Conservation (phyloP, 2,113 vertebrate species). For the Larimichthys polyactis region DNA sequence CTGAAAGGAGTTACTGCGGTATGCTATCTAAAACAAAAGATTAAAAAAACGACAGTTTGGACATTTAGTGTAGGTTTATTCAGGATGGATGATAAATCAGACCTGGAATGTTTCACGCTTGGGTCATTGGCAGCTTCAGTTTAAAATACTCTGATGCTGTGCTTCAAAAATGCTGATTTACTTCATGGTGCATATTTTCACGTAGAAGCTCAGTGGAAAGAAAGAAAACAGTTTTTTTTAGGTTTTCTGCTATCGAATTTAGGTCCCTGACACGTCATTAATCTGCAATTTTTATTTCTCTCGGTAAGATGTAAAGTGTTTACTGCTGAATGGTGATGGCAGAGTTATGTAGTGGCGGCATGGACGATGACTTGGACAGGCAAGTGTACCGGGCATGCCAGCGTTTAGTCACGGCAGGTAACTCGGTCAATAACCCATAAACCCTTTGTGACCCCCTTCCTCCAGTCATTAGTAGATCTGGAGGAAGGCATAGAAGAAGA, state of each 20-base stretch:
- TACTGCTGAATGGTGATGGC: conserved; percentile 20
- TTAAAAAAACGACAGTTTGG: too few species aligned
- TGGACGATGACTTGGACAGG: not conserved
- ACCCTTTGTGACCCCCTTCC: not conserved
- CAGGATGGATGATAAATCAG: not conserved
- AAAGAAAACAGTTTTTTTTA: not conserved
- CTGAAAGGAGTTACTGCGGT: too few species aligned
- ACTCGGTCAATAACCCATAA: conserved; percentile 53
- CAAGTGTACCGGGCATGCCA: not conserved
- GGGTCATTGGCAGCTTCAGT: not conserved
- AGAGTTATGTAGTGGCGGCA: not conserved
- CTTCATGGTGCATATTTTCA: not conserved
- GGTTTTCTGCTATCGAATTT: not conserved
- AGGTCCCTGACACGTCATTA: not conserved
- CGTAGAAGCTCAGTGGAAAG: not conserved
- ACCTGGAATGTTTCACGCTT: not conserved
- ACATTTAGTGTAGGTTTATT: not conserved
- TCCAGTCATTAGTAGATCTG: conserved; percentile 6
- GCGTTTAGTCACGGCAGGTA: conserved; percentile 30
- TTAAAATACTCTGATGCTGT: not conserved
- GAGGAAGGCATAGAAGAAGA: not conserved
- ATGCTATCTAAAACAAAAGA: too few species aligned
- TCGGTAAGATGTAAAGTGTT: conserved; percentile 17
- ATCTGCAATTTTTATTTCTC: not conserved
- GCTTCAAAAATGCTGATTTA: not conserved